Evolutionary conservation across 35 echinoderm and acorn worm genomes (phyloP).

Genomic region (Nesometra sesokonis): DNA sequence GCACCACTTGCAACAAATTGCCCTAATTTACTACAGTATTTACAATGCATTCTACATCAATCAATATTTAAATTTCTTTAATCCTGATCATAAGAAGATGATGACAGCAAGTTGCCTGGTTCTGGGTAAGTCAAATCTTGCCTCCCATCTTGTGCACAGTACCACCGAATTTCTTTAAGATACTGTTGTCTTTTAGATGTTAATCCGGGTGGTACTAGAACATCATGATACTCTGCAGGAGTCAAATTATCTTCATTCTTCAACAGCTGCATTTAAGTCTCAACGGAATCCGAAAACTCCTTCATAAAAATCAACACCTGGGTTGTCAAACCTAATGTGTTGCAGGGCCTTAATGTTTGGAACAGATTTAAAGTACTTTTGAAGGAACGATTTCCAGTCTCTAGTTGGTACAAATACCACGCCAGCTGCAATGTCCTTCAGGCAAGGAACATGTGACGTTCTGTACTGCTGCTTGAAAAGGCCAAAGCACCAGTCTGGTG

Average conservation of each 20-base stretch:
- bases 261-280: slow-evolving; percentile 1
- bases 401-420: slow-evolving; percentile 3
- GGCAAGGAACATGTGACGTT: not conserved
- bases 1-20: too few relatives aligned
- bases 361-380: slow-evolving; percentile 25
- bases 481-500: too few relatives aligned
- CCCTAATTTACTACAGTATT: too few relatives aligned
- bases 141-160: not conserved
- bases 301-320: not conserved
- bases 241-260: slow-evolving; percentile 2
- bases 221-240: slow-evolving; percentile 2
- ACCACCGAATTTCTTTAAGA: slow-evolving; percentile 12
- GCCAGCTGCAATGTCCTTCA: slow-evolving; percentile 9
- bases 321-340: slow-evolving; percentile 28
- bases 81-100: not conserved
- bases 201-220: slow-evolving; percentile 15
- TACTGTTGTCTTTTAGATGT: not conserved
- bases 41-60: too few relatives aligned
- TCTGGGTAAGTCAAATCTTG: not conserved
- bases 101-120: not conserved
- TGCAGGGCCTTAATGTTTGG: slow-evolving; percentile 31
- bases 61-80: too few relatives aligned
- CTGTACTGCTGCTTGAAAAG: slow-evolving; percentile 27
- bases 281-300: slow-evolving; percentile 2
- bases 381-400: slow-evolving; percentile 33